Evolutionary conservation across 1,140 invertebrate genomes (phyloP).

Genomic region (Conopomorpha cramerella): DNA sequence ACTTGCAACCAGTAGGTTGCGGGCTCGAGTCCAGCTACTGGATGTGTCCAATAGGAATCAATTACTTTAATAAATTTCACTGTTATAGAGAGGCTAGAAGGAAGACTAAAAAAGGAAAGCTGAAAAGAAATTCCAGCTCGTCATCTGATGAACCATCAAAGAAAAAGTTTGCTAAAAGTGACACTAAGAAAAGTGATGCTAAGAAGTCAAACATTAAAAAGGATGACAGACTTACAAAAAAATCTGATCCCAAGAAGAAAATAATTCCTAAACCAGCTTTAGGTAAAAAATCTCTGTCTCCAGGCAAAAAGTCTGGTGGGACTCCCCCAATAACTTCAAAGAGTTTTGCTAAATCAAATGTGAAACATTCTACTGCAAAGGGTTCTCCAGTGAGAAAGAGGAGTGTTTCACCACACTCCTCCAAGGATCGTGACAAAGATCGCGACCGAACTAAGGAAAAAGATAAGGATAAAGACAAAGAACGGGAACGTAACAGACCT

Average conservation of each 20-base stretch:
- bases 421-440: slow-evolving; percentile 47
- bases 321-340: slow-evolving; percentile 55
- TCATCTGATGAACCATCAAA: slow-evolving; percentile 51
- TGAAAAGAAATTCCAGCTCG: slow-evolving; percentile 57
- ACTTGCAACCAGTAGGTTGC: too few relatives aligned
- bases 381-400: slow-evolving; percentile 49
- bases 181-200: slow-evolving; percentile 32
- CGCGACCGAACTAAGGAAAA: slow-evolving; percentile 35
- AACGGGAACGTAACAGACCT: slow-evolving; percentile 35
- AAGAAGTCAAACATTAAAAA: slow-evolving; percentile 45
- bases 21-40: too few relatives aligned
- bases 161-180: slow-evolving; percentile 50
- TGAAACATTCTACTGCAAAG: too few relatives aligned
- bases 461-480: slow-evolving; percentile 46
- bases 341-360: slow-evolving; percentile 44
- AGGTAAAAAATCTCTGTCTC: slow-evolving; percentile 53
- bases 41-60: too few relatives aligned
- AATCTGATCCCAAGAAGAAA: slow-evolving; percentile 48
- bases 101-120: slow-evolving; percentile 47
- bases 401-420: slow-evolving; percentile 39
- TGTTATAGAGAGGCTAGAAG: slow-evolving; percentile 40
- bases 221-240: slow-evolving; percentile 44
- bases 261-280: slow-evolving; percentile 26
- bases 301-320: slow-evolving; percentile 54
- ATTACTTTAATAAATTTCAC: too few relatives aligned